Evolutionary conservation across 1,140 invertebrate species (phyloP), one percentile per base, ranked within the genome.

Genomic region (Sitobion miscanthi): DNA sequence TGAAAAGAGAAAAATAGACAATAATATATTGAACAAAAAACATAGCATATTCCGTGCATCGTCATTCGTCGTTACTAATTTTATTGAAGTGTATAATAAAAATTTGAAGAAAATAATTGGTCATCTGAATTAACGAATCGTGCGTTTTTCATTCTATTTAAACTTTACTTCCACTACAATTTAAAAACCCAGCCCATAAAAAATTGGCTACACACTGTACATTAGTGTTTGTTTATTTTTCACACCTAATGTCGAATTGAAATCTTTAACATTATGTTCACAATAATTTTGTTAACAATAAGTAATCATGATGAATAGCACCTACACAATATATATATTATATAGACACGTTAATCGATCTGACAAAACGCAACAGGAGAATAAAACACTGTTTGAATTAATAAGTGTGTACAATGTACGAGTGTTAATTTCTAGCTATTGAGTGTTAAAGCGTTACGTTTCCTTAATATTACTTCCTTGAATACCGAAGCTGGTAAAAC

Each of bases 271-370:
- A 35, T n/a, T 77, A n/a, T 77, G 62, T 77, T 77, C 5, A 30
- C 62, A 17, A 17, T 77, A n/a, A 77, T 42, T 42, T 42, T 35
- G 30, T 77, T 17, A 77, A 77, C 62, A 4, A 77, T n/a, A 17
- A n/a, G 30, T 69, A 69, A 69, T 30, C 23, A n/a, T 69, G 11
- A 30, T 69, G 25, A 69, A 69, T 69, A 69, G 11, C n/a, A 54
- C 52, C 52, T 7, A 54, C 20, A 23, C 17, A 54, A 23, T 21
- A 54, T 23, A 77, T 62, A 62, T 62, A 30, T 30, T 69, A 69
- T 77, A n/a, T n/a, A 17, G n/a, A 77, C 62, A 77, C 62, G 62
- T 77, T 77, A 77, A 77, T 77, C 62, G n/a, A n/a, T 77, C n/a
- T 6, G 62, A 17, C 62, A 77, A 77, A 77, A n/a, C 30, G n/a